Conservation (phyloP, 2,888 invertebrate genomes). For the Cabera pusaria region DNA sequence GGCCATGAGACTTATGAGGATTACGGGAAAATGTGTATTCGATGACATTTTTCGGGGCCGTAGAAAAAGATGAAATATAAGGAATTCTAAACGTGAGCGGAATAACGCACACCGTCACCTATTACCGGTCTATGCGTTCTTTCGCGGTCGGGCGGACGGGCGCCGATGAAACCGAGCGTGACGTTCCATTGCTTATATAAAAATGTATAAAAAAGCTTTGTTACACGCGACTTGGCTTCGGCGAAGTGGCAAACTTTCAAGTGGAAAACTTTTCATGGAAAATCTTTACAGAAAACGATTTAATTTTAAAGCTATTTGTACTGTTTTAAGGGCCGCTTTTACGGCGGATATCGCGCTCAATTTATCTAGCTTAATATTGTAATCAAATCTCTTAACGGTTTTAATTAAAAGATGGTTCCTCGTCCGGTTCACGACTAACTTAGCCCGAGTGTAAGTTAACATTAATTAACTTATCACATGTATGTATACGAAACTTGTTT, state of each 20-base stretch:
- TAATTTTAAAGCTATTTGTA: slow-evolving; percentile 79
- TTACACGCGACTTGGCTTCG: slow-evolving; percentile 79
- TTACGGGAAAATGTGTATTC: slow-evolving; percentile 83
- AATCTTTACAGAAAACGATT: slow-evolving; percentile 79
- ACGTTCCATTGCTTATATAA: slow-evolving; percentile 80
- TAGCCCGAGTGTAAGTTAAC: slow-evolving; percentile 30
- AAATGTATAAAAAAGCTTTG: slow-evolving; percentile 83
- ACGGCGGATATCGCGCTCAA: slow-evolving; percentile 50
- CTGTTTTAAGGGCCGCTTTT: slow-evolving; percentile 59
- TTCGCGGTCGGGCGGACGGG: slow-evolving; percentile 75
- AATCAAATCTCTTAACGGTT: slow-evolving; percentile 35
- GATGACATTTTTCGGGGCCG: slow-evolving; percentile 82
- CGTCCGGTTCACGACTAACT: slow-evolving; percentile 14
- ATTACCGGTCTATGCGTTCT: slow-evolving; percentile 78
- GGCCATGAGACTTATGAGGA: slow-evolving; percentile 80
- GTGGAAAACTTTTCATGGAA: slow-evolving; percentile 81
- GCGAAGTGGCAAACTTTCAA: slow-evolving; percentile 81
- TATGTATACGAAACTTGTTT: slow-evolving; percentile 42
- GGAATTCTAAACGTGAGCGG: slow-evolving; percentile 80
- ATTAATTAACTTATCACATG: slow-evolving; percentile 36
- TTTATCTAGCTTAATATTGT: slow-evolving; percentile 41
- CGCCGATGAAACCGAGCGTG: slow-evolving; percentile 77
- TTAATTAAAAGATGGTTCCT: slow-evolving; percentile 25
- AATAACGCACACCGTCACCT: slow-evolving; percentile 75
- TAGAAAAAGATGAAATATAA: slow-evolving; percentile 83